phyloP scores from a whole-genome alignment of 2,888 invertebrate genomes.

The Abscondita cerata region DNA sequence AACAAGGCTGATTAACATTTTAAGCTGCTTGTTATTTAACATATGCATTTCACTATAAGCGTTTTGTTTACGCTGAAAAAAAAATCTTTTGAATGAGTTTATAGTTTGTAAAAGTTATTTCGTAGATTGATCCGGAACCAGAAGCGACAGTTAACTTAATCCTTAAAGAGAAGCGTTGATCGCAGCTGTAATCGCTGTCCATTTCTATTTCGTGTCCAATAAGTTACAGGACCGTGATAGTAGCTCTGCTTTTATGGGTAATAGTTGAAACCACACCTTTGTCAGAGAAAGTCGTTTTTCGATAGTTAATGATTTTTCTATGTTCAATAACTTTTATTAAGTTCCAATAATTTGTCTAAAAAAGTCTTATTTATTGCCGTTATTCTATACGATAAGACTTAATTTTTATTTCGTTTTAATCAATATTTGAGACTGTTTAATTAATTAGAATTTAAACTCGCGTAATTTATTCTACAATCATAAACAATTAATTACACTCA shows the following conservation, averaged over 20 bases:
- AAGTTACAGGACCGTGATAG: conserved; percentile 48
- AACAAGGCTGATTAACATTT: conserved; percentile 28
- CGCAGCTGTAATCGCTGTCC: conserved; percentile 57
- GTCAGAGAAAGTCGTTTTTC: conserved; percentile 10
- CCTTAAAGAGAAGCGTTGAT: conserved; percentile 54
- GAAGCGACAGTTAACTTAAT: conserved; percentile 52
- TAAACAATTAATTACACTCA: too few relatives aligned
- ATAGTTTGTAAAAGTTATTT: conserved; percentile 25
- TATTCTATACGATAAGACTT: too few relatives aligned
- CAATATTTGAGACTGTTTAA: too few relatives aligned
- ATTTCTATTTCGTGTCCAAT: conserved; percentile 54
- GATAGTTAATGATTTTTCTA: not conserved
- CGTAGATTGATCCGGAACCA: conserved; percentile 38
- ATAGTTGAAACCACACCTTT: conserved; percentile 11
- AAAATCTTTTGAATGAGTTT: conserved; percentile 2
- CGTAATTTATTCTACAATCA: too few relatives aligned
- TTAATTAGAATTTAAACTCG: too few relatives aligned
- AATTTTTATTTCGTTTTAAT: too few relatives aligned
- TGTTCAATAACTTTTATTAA: too few relatives aligned
- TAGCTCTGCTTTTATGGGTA: conserved; percentile 21
- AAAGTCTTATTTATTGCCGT: too few relatives aligned
- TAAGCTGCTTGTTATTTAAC: conserved; percentile 15
- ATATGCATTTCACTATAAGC: not conserved
- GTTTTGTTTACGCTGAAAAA: not conserved
- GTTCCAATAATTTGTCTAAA: too few relatives aligned